Base-by-base conservation (phyloP, 2,888 invertebrate genomes). In the Drosophila demipolita region DNA sequence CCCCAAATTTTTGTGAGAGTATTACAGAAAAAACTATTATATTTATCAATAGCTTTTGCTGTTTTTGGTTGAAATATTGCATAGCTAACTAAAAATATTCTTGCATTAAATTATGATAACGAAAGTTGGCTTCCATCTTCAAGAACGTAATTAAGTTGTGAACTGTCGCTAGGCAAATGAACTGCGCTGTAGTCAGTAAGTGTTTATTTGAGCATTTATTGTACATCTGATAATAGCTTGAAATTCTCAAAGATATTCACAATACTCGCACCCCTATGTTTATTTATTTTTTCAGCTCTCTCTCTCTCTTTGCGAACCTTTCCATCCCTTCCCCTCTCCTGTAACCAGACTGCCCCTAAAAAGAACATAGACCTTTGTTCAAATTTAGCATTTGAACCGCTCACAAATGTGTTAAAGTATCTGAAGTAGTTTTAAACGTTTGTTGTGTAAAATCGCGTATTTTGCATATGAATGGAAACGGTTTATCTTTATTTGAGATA, bases 201-300 rank as follows among this genome's bases (percentile, higher is more conserved):
- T 49, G 52, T 23, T 58, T 48, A 40, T 59, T 68, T 74, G 59
- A 66, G 57, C 80, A 52, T 45, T 69, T 70, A 42, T 50, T 66
- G 52, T 75, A 26, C 11, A 61, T 80, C 63, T 58, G 75, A 70
- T 75, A 79, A 77, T 55, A 52, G 53, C 40, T 53, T n/a, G 35
- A 45, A 60, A 66, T 57, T 40, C 52, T 57, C 29, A 23, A 58
- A 57, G 48, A 57, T 78, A 49, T 58, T 17, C 38, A 45, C 11
- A 15, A 36, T 52, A 23, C 40, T 50, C 35, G 29, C 55, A 36
- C 17, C 32, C 35, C n/a, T 32, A 42, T 65, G 26, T 35, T 48
- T 45, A 20, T n/a, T 35, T 53, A 15, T 32, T 32, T 52, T 8
- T 26, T 15, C 63, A 61, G 75, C 64, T 67, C 17, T 42, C 32